A percentile compares a stretch with the other conserved stretches of the same genome.
Evolutionary conservation across 2,888 invertebrate species (phyloP).

Genomic region (Eilema caniola): DNA sequence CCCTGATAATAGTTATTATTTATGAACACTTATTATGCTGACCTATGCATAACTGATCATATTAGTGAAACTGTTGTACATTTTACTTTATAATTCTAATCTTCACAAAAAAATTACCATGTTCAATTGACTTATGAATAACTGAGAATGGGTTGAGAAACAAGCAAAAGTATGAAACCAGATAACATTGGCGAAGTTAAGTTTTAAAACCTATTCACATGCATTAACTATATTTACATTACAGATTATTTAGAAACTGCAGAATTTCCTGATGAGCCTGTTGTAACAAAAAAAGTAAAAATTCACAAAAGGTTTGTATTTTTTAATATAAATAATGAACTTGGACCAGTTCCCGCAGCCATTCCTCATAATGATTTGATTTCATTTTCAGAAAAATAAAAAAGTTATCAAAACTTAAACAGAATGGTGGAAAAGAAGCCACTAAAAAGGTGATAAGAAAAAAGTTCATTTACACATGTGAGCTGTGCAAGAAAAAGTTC

Average conservation of each 20-base stretch:
- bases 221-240: not conserved
- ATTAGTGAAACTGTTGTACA: no score
- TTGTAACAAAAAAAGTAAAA: conserved; percentile 27
- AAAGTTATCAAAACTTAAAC: conserved; percentile 47
- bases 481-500: conserved; percentile 73
- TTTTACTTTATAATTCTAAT: no score
- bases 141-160: no score
- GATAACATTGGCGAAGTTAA: no score
- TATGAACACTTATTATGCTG: no score
- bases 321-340: not conserved
- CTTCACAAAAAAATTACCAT: not conserved
- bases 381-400: conserved; percentile 42
- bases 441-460: conserved; percentile 55
- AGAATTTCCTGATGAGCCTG: conserved; percentile 30
- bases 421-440: conserved; percentile 35
- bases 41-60: no score
- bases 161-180: no score
- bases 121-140: no score
- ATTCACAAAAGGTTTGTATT: conserved; percentile 30
- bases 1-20: no score
- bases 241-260: conserved; percentile 37
- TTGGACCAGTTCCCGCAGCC: no score
- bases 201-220: not conserved
- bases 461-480: conserved; percentile 66
- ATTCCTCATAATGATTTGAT: not conserved